Evolutionary conservation across 92 coral and sea anemone species (phyloP), one percentile per base, ranked within the genome.

Genomic region (Meandrina meandrites): DNA sequence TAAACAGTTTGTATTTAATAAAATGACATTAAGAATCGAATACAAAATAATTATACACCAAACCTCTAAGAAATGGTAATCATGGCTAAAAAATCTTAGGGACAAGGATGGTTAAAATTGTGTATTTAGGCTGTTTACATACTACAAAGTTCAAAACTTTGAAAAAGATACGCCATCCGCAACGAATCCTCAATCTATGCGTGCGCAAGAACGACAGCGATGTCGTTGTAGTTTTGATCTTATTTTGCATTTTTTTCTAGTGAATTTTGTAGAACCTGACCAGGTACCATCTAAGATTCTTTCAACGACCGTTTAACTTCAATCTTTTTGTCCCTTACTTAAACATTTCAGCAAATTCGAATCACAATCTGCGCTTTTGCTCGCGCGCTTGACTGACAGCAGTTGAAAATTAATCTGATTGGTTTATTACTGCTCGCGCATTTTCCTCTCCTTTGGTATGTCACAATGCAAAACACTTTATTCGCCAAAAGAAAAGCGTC

Each of bases 381-480:
- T 35, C 30, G 78, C 51, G 78, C 51, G 30, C 78, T 72, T 72
- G 47, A 72, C 4, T 73, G 78, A 36, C 51, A 5, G 30, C 35
- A 16, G 15, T 14, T 73, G 51, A 51, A 54, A 75, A 27, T 73
- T 28, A 54, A 73, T 36, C 67, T 82, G 80, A 84, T 84, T 84
- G 74, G 81, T 37, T 56, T 21, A 27, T 36, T 32, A 40, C 18
- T 36, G 71, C 87, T 60, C 73, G 80, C 72, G 73, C 87, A 8
- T 18, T 56, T 74, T 24, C n/a, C 19, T 13, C 73, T 35, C 22
- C 72, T 30, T 84, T 84, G 80, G 57, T 74, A 56, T 27, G 81
- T 74, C 87, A 84, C 40, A 84, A 84, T 54, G 58, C 12, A n/a
- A 24, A 73, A 37, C 53, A 36, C 19, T 75, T 75, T 47, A 84